These are phyloP conservation scores for Pachymerium ferrugineum DNA, from an alignment of 2,888 invertebrate genomes.

Conservation along the genomic window DNA sequence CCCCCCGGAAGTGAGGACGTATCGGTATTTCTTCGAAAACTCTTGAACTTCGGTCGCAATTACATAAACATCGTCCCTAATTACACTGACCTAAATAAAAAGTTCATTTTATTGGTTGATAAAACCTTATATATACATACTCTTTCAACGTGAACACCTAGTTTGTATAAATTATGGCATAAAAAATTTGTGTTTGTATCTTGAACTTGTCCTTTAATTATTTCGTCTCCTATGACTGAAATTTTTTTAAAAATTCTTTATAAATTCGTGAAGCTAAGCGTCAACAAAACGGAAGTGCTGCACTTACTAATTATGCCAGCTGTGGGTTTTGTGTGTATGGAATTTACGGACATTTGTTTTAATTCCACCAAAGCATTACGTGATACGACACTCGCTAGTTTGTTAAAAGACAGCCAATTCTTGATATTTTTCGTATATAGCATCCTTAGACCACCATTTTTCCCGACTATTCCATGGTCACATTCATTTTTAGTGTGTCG, in stretches of 20 bases:
- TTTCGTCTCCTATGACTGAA: conserved; percentile 68
- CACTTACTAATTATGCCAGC: conserved; percentile 36
- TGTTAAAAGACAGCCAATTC: background rate
- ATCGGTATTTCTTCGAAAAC: conserved; percentile 58
- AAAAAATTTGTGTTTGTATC: conserved; percentile 65
- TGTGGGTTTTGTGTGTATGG: conserved; percentile 18
- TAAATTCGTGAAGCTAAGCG: no score
- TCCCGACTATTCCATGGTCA: no score
- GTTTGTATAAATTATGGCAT: conserved; percentile 56
- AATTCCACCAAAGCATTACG: background rate
- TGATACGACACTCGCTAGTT: background rate
- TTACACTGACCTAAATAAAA: conserved; percentile 46
- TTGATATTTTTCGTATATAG: background rate
- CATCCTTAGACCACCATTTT: background rate
- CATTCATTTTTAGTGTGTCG: no score
- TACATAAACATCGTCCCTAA: conserved; percentile 60
- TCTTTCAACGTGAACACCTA: conserved; percentile 60
- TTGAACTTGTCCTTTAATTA: conserved; percentile 62
- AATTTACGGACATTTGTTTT: background rate
- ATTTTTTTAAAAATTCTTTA: background rate
- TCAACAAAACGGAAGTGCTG: background rate
- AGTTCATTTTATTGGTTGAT: background rate
- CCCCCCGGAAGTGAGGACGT: conserved; percentile 69
- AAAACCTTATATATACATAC: conserved; percentile 40
- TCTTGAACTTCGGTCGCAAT: conserved; percentile 60